Evolutionary conservation across 2,888 invertebrate species (phyloP).

Genomic region (Caenorhabditis sulstoni): DNA sequence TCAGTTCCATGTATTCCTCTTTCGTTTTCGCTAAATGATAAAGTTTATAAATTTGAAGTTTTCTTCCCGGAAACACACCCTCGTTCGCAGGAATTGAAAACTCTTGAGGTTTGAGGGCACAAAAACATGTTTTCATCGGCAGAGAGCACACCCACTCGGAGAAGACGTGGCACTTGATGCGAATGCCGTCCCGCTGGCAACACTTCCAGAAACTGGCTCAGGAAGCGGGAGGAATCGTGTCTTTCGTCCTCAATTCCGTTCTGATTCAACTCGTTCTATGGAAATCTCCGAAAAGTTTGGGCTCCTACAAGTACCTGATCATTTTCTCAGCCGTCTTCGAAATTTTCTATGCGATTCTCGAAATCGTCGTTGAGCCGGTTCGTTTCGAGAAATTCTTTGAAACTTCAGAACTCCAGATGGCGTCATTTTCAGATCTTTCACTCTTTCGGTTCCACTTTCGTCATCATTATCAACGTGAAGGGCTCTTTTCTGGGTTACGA

Average conservation of each 20-base stretch:
- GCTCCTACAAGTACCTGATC: conserved; percentile 22
- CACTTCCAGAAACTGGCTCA: conserved; percentile 10
- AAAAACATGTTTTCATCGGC: not conserved
- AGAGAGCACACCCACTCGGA: not conserved
- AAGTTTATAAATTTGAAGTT: too few species aligned
- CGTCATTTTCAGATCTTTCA: conserved; percentile 13
- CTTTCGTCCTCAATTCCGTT: not conserved
- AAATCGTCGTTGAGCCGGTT: conserved; percentile 21
- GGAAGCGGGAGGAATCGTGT: not conserved
- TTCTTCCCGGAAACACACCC: too few species aligned
- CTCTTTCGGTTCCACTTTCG: conserved; percentile 27
- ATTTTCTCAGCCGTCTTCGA: conserved; percentile 5
- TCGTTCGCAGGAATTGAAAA: too few species aligned
- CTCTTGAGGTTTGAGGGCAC: not conserved
- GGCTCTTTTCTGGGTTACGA: conserved; percentile 2
- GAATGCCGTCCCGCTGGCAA: conserved; percentile 10
- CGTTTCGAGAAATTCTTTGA: not conserved
- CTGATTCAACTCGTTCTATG: conserved; percentile 6
- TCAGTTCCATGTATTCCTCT: too few species aligned
- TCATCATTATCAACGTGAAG: conserved; percentile 22
- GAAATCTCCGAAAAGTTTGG: conserved; percentile 18
- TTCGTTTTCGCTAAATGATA: too few species aligned
- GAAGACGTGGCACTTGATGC: not conserved
- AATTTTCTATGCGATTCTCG: conserved; percentile 12
- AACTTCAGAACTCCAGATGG: too few species aligned